Conservation (phyloP, 2,113 vertebrate genomes). For the Lycocorax pyrrhopterus region DNA sequence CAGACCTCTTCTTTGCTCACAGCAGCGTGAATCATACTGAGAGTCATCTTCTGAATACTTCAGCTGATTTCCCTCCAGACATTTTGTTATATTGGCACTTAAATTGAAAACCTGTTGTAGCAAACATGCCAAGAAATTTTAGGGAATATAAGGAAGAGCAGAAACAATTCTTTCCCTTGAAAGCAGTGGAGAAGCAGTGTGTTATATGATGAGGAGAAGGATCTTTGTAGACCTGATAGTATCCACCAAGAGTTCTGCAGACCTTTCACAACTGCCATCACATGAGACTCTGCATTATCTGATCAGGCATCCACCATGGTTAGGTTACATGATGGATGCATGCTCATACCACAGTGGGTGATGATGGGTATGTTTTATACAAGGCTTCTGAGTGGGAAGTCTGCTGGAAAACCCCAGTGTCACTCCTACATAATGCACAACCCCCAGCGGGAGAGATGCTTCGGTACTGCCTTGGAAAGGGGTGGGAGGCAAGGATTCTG, state of each 20-base stretch:
- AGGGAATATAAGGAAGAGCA: background rate
- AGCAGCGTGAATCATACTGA: conserved; percentile 37
- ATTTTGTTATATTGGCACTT: conserved; percentile 33
- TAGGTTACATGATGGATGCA: background rate
- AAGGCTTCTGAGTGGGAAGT: background rate
- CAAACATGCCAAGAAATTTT: conserved; percentile 13
- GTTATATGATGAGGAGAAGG: background rate
- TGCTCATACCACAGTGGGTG: background rate
- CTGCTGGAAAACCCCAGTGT: background rate
- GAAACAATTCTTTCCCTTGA: background rate
- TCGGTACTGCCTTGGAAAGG: background rate
- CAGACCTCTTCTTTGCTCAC: conserved; percentile 35
- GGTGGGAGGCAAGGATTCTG: background rate
- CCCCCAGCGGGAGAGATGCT: background rate
- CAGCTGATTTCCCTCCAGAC: conserved; percentile 30
- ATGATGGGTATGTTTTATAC: background rate
- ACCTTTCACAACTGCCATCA: background rate
- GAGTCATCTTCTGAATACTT: conserved; percentile 38
- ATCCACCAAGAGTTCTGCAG: background rate
- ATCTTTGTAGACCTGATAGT: background rate
- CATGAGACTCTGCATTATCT: background rate
- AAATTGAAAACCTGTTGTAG: conserved; percentile 3
- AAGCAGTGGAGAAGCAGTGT: background rate
- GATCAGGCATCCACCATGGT: background rate
- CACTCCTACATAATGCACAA: background rate